A percentile compares a stretch with the other conserved stretches of the same genome.
Evolutionary conservation across 2,888 invertebrate species (phyloP).

Genomic region (Acronicta aceris): DNA sequence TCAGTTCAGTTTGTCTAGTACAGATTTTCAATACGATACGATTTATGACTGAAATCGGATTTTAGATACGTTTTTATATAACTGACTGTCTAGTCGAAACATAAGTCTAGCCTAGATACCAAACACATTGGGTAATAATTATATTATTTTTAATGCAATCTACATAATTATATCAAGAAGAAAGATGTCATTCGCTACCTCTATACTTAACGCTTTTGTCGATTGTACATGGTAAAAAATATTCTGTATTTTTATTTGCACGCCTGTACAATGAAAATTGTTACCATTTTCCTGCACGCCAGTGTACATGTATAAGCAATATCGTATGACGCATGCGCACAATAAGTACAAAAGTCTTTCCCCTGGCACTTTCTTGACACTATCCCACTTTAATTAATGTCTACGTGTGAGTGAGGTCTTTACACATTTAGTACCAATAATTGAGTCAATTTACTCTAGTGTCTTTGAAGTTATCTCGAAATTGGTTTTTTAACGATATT

Average conservation of each 20-base stretch:
- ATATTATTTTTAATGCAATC: too few species aligned
- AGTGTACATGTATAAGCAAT: slow-evolving; percentile 34
- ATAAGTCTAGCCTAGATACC: too few species aligned
- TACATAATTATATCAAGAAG: too few species aligned
- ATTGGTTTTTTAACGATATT: too few species aligned
- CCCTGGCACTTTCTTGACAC: slow-evolving; percentile 27
- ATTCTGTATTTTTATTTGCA: not conserved
- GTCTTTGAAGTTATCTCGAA: too few species aligned
- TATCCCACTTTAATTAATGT: slow-evolving; percentile 3
- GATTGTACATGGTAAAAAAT: not conserved
- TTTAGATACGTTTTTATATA: too few species aligned
- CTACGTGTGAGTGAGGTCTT: slow-evolving; percentile 15
- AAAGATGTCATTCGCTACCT: not conserved
- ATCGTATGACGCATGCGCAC: slow-evolving; percentile 29
- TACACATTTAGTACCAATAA: not conserved
- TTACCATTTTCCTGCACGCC: slow-evolving; percentile 37
- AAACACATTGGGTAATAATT: too few species aligned
- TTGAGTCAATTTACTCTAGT: not conserved
- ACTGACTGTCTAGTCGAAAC: too few species aligned
- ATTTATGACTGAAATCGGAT: too few species aligned
- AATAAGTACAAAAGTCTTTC: slow-evolving; percentile 53
- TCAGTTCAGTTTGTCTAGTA: too few species aligned
- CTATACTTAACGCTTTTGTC: not conserved
- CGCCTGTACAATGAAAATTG: slow-evolving; percentile 7
- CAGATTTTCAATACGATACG: too few species aligned